phyloP scores from a whole-genome alignment of 2,113 vertebrate species.

The Paralichthys olivaceus region DNA sequence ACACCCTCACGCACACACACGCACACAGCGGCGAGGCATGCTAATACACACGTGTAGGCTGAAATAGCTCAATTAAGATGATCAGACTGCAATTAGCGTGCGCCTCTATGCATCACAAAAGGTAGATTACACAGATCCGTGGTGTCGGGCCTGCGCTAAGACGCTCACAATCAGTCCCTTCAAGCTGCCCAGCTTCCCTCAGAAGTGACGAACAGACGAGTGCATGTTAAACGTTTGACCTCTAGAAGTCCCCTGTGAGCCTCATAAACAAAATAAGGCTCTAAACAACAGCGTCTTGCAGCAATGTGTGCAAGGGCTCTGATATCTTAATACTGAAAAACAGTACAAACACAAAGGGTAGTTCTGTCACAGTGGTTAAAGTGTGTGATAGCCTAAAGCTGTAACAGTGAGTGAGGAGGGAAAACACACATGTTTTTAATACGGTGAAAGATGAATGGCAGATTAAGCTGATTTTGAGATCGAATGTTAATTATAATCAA shows the following conservation, averaged over 20 bases:
- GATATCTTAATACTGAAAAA: background rate
- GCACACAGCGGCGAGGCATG: background rate
- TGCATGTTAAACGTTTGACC: background rate
- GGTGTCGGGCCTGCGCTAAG: conserved; percentile 4
- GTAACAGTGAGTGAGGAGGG: background rate
- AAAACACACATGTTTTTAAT: background rate
- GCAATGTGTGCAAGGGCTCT: background rate
- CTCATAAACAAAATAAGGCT: background rate
- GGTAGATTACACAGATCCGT: conserved; percentile 41
- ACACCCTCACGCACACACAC: conserved; percentile 15
- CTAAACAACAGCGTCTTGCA: background rate
- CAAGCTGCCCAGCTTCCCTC: background rate
- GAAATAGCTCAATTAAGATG: conserved; percentile 61
- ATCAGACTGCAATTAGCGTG: conserved; percentile 48
- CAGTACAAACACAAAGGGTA: background rate
- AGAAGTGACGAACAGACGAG: background rate
- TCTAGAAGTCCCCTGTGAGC: conserved; percentile 12
- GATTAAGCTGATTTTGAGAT: background rate
- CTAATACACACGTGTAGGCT: conserved; percentile 9
- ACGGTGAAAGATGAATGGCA: background rate
- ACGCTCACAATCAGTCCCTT: conserved; percentile 19
- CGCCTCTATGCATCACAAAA: conserved; percentile 48
- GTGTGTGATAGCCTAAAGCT: background rate
- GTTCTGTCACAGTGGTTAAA: background rate
- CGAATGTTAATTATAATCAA: background rate